A percentile compares a stretch with the other conserved stretches of the same genome.
Conservation (phyloP, 2,888 invertebrate genomes). For the Melikaiella ostensackeni region DNA sequence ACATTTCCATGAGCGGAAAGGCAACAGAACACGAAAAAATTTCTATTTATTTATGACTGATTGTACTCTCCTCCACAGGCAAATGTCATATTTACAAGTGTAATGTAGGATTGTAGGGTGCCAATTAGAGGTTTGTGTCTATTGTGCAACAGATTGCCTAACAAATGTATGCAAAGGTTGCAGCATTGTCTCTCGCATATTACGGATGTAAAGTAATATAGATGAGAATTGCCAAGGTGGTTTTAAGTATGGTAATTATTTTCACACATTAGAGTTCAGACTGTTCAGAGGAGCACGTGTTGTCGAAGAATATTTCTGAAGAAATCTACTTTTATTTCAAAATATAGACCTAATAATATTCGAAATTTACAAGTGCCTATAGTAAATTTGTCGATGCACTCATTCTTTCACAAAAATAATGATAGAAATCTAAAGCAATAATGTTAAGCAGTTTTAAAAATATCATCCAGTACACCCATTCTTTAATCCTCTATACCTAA, state of each 20-base stretch:
- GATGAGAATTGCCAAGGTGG: not conserved
- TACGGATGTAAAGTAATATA: not conserved
- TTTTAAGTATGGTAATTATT: not conserved
- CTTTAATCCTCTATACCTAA: not conserved
- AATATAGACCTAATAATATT: not conserved
- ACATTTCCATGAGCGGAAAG: conserved; percentile 5
- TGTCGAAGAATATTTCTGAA: not conserved
- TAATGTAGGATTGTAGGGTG: not conserved
- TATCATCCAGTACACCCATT: not conserved
- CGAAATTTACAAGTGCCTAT: no score
- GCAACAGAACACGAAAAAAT: conserved; percentile 10
- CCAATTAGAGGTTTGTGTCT: conserved; percentile 14
- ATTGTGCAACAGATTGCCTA: conserved; percentile 20
- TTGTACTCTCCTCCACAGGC: not conserved
- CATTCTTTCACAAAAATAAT: no score
- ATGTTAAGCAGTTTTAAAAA: not conserved
- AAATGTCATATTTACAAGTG: conserved; percentile 35
- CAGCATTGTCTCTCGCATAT: not conserved
- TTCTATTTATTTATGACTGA: conserved; percentile 20
- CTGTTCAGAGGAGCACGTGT: no score
- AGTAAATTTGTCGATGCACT: no score
- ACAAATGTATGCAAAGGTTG: not conserved
- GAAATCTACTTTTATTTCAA: not conserved
- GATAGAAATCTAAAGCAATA: no score
- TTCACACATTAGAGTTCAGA: not conserved